A percentile compares a stretch with the other conserved stretches of the same genome.
These are phyloP conservation scores for Epiblema foenella DNA, from an alignment of 2,888 invertebrate genomes.

Conservation along the genomic window DNA sequence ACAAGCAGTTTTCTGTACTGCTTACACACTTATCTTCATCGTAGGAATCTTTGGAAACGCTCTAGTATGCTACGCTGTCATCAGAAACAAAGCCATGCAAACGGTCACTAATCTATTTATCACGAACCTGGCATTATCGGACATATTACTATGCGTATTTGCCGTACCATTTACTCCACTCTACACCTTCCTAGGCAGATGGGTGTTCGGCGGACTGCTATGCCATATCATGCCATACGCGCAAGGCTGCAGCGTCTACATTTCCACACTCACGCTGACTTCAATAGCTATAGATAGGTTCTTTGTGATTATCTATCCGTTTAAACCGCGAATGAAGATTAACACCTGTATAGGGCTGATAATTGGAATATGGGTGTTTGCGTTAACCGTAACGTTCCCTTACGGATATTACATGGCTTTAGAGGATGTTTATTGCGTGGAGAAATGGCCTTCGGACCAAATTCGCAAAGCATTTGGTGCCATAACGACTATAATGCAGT, in stretches of 20 bases:
- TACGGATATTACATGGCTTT: constrained; percentile 92
- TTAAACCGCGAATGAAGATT: constrained; percentile 92
- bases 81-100: constrained; percentile 94
- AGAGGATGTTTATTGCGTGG: constrained; percentile 86
- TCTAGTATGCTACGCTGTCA: constrained; percentile 94
- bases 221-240: constrained; percentile 95
- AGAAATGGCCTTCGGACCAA: constrained; percentile 91
- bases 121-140: constrained; percentile 94
- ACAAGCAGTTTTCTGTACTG: constrained; percentile 89
- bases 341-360: constrained; percentile 91
- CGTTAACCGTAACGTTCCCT: constrained; percentile 92
- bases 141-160: constrained; percentile 93
- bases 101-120: constrained; percentile 97
- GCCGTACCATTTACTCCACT: constrained; percentile 96
- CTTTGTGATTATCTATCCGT: constrained; percentile 95
- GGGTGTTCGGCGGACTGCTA: constrained; percentile 93
- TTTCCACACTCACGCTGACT: constrained; percentile 94
- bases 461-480: constrained; percentile 90
- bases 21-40: constrained; percentile 92
- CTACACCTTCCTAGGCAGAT: constrained; percentile 92
- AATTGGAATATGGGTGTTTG: constrained; percentile 91
- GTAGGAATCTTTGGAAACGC: constrained; percentile 93
- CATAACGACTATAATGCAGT: constrained; percentile 93
- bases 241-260: constrained; percentile 95
- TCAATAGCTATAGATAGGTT: constrained; percentile 97